Base-by-base conservation (phyloP, 2,888 invertebrate genomes). In the Syrphus vitripennis region DNA sequence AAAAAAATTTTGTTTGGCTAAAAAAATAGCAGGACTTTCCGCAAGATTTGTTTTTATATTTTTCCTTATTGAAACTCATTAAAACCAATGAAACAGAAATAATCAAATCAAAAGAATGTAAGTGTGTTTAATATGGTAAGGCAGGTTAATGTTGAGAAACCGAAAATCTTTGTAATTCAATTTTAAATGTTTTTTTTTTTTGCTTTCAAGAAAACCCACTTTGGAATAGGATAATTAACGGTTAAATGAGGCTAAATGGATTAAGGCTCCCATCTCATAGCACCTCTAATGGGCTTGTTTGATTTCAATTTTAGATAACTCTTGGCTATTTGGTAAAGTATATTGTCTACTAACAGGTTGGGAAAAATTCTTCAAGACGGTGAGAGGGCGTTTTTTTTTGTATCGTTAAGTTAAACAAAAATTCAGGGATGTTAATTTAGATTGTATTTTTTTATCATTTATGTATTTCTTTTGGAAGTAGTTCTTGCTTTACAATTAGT, bases 31-130 rank as follows among this genome's bases (percentile, higher is more conserved):
- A 40, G n/a, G 31, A 14, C 57, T 19, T 45, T 10, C 7, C 59
- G 48, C 63, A 61, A 79, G 55, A 78, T 79, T 63, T 65, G n/a
- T 75, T 57, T 70, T 63, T 40, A 40, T 24, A 14, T 50, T 50
- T 50, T 14, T 5, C 5, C n/a, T n/a, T n/a, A n/a, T 48, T 12
- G 4, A 12, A 48, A 50, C 24, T 2, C 50, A 50, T 50, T 24
- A 24, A 48, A 24, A 24, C 14, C 14, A 50, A 24, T 24, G 14
- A 50, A 24, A 50, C 24, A 24, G 50, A 50, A 50, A 50, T 5
- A 50, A 50, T 2, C 6, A 50, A 50, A 50, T 21, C 6, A 50
- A 24, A 24, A 24, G n/a, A n/a, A n/a, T n/a, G n/a, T 24, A 14
- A 50, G 24, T 50, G 24, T 2, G 14, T n/a, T 24, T 24, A 7